These are phyloP conservation scores for Apogon hyalosoma DNA, from an alignment of 2,797 vertebrate genomes.

Conservation along the genomic window DNA sequence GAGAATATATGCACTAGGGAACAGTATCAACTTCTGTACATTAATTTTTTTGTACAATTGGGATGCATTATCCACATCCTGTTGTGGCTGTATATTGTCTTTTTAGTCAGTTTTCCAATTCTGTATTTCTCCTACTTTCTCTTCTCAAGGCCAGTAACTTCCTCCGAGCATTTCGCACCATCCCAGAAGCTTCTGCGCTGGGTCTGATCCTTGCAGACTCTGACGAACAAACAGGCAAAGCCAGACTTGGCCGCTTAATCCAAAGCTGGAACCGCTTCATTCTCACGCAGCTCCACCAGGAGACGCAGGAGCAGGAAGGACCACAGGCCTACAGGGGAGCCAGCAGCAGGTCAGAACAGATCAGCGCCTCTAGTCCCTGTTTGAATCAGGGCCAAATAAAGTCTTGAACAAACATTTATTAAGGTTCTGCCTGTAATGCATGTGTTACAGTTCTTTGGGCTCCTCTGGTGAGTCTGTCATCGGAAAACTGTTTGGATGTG, in stretches of 20 bases:
- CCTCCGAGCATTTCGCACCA: conserved; percentile 95
- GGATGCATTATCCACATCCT: background rate
- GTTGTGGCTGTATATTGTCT: background rate
- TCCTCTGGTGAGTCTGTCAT: conserved; percentile 93
- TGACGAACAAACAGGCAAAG: conserved; percentile 95
- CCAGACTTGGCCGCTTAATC: conserved; percentile 93
- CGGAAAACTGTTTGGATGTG: conserved; percentile 94
- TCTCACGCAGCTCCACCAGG: conserved; percentile 97
- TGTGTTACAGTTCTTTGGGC: conserved; percentile 84
- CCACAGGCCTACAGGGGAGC: conserved; percentile 94
- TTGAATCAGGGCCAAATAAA: background rate
- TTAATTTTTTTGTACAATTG: too few relatives aligned
- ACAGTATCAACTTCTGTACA: too few relatives aligned
- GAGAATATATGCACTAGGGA: too few relatives aligned
- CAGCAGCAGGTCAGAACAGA: conserved; percentile 87
- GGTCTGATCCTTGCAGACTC: conserved; percentile 97
- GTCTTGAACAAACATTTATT: background rate
- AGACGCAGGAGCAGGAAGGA: conserved; percentile 96
- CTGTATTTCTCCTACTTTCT: background rate
- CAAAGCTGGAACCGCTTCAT: conserved; percentile 99
- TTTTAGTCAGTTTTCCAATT: background rate
- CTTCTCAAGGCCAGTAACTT: conserved; percentile 93
- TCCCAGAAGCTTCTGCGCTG: conserved; percentile 95
- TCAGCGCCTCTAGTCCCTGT: background rate
- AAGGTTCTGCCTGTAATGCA: conserved; percentile 4